Base-by-base conservation (phyloP, 2,888 invertebrate genomes). In the Amphimallon solstitiale region DNA sequence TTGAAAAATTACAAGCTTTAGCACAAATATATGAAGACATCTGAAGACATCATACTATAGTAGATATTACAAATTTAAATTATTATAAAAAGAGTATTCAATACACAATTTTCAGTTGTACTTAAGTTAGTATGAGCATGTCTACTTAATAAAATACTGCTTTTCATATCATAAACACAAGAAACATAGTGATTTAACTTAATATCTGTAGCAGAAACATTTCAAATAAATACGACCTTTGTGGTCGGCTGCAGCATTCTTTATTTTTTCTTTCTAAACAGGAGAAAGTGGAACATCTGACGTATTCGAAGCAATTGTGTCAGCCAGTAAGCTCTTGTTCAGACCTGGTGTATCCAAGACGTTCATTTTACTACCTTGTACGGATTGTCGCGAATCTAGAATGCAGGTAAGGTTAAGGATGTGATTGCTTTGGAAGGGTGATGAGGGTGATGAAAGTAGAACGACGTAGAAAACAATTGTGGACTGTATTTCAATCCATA, bases 291-390 rank as follows among this genome's bases (percentile, higher is more conserved):
- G 88, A 35, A 88, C 83, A 75, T 83, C 84, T 43, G 94, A 94
- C 78, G 89, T 93, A 72, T 92, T 93, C 78, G 88, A 86, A 34
- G 94, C 93, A 6, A 86, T 94, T 10, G 88, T 88, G 51, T 89
- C 87, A 77, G 92, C 93, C 12, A 88, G 91, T 0, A 85, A 86
- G 67, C 83, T 94, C 49, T 88, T 91, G 66, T 94, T 92, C 85
- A 87, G 95, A 34, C 88, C 94, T 1, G 96, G 92, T 0, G 94
- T 92, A 19, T 91, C 94, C 0, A 92, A 93, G 78, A 92, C 91
- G 2, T 89, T 96, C 70, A 85, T 96, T 67, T 84, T 96, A 43
- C 78, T 96, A 76, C 92, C 94, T 0, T 96, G 95, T 82, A 88
- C 90, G 9, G 86, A 86, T 60, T 95, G 95, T 79, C 87, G 89